Percentiles rank a stretch among this genome's conserved stretches.
These are phyloP conservation scores for Pocota personata DNA, from an alignment of 2,888 invertebrate species.

Conservation along the genomic window DNA sequence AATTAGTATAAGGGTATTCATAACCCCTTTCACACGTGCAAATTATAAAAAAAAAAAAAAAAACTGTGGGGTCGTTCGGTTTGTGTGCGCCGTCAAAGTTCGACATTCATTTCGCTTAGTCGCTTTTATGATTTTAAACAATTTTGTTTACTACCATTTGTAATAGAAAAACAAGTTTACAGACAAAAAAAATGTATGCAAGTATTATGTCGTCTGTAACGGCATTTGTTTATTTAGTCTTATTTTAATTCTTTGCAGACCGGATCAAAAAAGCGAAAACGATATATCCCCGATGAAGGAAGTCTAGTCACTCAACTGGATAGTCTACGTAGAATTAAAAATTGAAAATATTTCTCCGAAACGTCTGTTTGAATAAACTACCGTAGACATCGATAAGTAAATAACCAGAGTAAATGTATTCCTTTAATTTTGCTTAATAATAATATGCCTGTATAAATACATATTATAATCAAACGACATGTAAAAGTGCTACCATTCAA, in stretches of 20 bases:
- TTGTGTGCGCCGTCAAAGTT: too few species aligned
- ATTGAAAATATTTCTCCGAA: slow-evolving; percentile 27
- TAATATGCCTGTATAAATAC: slow-evolving; percentile 36
- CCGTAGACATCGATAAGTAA: slow-evolving; percentile 70
- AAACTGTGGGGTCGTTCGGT: too few species aligned
- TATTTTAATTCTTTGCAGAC: slow-evolving; percentile 35
- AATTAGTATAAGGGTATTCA: too few species aligned
- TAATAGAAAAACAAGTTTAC: too few species aligned
- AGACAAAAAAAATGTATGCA: too few species aligned
- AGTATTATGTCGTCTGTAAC: too few species aligned
- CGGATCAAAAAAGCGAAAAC: slow-evolving; percentile 55
- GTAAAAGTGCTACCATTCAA: slow-evolving; percentile 43
- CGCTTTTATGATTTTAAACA: too few species aligned
- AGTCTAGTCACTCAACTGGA: slow-evolving; percentile 50
- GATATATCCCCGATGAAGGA: slow-evolving; percentile 20
- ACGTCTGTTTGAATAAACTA: slow-evolving; percentile 17
- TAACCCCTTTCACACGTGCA: too few species aligned
- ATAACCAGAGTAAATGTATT: slow-evolving; percentile 62
- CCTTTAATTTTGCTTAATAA: slow-evolving; percentile 34
- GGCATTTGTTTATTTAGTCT: not conserved
- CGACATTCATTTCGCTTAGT: too few species aligned
- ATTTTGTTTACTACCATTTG: too few species aligned
- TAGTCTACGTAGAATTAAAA: slow-evolving; percentile 42
- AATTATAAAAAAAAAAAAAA: too few species aligned
- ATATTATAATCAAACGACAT: slow-evolving; percentile 31